Conservation (phyloP, 2,888 invertebrate genomes). For the Bombyx huttoni region DNA sequence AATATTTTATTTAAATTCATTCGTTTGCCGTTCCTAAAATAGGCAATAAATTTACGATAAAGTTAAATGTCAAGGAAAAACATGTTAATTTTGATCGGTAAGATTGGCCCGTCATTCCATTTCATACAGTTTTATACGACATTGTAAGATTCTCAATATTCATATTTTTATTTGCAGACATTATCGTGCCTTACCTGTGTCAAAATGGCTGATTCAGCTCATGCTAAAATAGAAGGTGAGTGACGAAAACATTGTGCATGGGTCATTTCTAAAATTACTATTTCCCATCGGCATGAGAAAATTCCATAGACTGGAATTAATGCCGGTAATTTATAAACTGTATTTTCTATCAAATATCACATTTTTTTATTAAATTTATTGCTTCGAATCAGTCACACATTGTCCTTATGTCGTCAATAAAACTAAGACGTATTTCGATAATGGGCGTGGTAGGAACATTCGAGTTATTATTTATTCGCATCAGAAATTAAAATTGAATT, state of each 20-base stretch:
- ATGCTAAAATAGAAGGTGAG: conserved; percentile 29
- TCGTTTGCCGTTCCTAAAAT: not conserved
- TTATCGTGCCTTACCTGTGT: conserved; percentile 8
- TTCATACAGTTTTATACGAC: not conserved
- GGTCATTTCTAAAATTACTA: not conserved
- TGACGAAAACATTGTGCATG: not conserved
- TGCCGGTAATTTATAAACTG: no score
- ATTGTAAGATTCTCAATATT: not conserved
- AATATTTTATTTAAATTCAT: not conserved
- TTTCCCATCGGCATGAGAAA: no score
- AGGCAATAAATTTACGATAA: not conserved
- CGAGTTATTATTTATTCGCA: no score
- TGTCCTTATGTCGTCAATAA: no score
- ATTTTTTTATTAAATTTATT: no score
- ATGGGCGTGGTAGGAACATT: no score
- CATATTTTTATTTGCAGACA: conserved; percentile 24
- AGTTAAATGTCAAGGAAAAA: conserved; percentile 17
- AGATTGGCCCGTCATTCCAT: not conserved
- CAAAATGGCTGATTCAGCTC: conserved; percentile 24
- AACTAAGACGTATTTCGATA: no score
- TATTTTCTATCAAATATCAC: not conserved
- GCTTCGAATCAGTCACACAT: no score
- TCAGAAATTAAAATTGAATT: no score
- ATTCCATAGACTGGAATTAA: no score
- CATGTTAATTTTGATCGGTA: not conserved